These are phyloP conservation scores for Sinosuthora webbiana DNA, from an alignment of 2,113 vertebrate species.

Conservation along the genomic window DNA sequence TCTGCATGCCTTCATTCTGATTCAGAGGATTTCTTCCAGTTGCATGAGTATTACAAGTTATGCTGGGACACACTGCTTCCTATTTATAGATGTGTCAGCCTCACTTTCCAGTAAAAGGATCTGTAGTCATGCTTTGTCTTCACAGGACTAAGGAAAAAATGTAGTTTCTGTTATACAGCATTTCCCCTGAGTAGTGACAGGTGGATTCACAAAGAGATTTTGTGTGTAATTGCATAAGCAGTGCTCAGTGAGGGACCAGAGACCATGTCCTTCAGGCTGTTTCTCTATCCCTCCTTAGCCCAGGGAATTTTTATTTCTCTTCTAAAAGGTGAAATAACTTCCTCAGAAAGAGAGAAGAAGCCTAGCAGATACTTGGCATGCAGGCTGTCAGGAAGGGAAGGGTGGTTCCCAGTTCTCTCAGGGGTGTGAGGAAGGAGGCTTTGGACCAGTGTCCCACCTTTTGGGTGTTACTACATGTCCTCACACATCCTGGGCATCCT, in stretches of 20 bases:
- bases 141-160: background rate
- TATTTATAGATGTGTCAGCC: background rate
- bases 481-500: background rate
- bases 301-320: background rate
- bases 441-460: background rate
- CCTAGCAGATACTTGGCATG: no score
- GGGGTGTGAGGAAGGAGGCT: background rate
- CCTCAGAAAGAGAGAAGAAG: background rate
- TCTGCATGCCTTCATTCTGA: background rate
- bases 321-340: background rate
- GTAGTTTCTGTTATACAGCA: background rate
- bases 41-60: background rate
- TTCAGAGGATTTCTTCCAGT: background rate
- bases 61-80: background rate
- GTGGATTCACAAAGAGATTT: background rate
- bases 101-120: background rate
- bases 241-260: background rate
- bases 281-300: background rate
- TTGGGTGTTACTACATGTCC: background rate
- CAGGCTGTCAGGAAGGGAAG: background rate
- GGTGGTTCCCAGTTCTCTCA: background rate
- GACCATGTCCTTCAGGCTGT: background rate
- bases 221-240: background rate
- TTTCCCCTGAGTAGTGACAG: background rate
- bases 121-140: background rate